phyloP scores from a whole-genome alignment of 2,797 vertebrate genomes.

The Phalanger gymnotis region DNA sequence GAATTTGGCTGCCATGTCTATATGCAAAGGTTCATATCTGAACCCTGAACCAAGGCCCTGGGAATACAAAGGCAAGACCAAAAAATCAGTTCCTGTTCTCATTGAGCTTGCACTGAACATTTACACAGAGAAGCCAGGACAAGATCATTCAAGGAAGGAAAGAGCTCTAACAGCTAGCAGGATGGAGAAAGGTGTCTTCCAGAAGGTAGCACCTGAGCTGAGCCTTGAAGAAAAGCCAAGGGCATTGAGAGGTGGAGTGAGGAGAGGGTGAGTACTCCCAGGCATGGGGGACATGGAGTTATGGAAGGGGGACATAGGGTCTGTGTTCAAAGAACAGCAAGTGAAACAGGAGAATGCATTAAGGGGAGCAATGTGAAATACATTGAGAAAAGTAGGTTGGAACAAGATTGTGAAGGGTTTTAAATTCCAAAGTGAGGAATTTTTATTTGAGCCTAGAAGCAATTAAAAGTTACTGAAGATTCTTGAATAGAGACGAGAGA shows the following conservation, averaged over 20 bases:
- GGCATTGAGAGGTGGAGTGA: neutral
- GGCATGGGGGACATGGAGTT: neutral
- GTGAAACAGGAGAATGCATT: neutral
- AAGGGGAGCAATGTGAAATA: neutral
- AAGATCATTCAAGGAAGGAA: too few species aligned
- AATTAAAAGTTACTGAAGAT: neutral
- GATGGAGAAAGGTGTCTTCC: neutral
- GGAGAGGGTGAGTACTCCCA: too few species aligned
- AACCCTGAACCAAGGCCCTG: too few species aligned
- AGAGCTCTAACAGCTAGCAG: too few species aligned
- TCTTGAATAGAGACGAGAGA: neutral
- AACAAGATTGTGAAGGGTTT: neutral
- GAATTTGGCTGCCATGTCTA: too few species aligned
- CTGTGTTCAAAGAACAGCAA: neutral
- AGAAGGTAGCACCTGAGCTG: neutral
- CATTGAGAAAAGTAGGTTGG: neutral
- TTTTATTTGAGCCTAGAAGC: neutral
- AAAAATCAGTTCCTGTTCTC: too few species aligned
- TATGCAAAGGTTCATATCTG: too few species aligned
- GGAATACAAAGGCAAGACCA: too few species aligned
- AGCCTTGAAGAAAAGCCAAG: neutral
- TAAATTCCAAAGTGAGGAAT: neutral
- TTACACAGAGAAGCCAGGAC: too few species aligned
- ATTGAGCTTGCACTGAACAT: too few species aligned
- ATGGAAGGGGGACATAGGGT: neutral